Conservation (phyloP, 2,888 invertebrate species). For the Eudemis profundana region DNA sequence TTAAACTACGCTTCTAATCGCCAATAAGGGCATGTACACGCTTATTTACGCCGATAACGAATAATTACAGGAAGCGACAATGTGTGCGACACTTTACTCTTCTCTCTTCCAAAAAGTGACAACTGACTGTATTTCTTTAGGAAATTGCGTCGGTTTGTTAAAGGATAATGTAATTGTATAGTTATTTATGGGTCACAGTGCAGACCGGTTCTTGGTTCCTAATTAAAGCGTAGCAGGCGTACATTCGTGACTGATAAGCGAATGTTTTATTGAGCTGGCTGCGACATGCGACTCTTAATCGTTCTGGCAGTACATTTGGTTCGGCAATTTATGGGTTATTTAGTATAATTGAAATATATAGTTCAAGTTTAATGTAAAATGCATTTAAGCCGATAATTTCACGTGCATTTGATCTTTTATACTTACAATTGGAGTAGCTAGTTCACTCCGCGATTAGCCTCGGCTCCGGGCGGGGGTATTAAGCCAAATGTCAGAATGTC, state of each 20-base stretch:
- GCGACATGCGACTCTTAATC: constrained; percentile 21
- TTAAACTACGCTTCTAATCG: constrained; percentile 22
- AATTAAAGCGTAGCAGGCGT: constrained; percentile 26
- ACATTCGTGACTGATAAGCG: constrained; percentile 26
- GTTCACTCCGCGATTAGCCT: no score
- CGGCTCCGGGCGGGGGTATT: no score
- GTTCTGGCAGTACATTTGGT: background rate
- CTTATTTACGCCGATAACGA: constrained; percentile 24
- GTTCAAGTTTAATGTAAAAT: no score
- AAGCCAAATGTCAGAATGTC: no score
- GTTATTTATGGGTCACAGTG: constrained; percentile 20
- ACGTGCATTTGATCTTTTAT: no score
- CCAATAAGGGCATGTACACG: constrained; percentile 28
- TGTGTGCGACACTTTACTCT: constrained; percentile 7
- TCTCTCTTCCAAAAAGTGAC: background rate
- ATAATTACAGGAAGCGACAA: constrained; percentile 27
- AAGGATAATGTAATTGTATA: constrained; percentile 8
- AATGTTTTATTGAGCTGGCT: constrained; percentile 19
- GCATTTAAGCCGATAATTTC: no score
- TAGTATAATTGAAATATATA: no score
- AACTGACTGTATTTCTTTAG: background rate
- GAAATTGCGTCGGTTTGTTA: background rate
- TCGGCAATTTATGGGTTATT: no score
- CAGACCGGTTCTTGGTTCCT: constrained; percentile 28
- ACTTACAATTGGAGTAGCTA: no score